These are phyloP conservation scores for Picus viridis DNA, from an alignment of 2,797 vertebrate genomes.

Conservation along the genomic window DNA sequence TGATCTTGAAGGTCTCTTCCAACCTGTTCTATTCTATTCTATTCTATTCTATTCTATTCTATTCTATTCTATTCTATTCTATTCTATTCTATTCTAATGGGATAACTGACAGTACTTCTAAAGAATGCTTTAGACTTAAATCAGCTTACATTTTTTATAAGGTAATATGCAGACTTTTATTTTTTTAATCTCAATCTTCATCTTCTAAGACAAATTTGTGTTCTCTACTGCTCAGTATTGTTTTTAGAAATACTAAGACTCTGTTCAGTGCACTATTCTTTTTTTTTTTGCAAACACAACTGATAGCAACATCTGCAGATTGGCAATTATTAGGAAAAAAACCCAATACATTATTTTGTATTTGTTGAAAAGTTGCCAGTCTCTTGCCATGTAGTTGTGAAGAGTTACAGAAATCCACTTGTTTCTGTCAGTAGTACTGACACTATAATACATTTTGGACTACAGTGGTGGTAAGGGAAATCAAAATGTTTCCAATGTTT, in stretches of 20 bases:
- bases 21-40: too few relatives aligned
- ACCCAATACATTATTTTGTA: too few relatives aligned
- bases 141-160: neutral
- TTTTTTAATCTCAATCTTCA: neutral
- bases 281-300: too few relatives aligned
- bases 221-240: neutral
- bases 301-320: too few relatives aligned
- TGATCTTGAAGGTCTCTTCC: too few relatives aligned
- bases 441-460: neutral
- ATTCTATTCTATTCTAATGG: neutral
- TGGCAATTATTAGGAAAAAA: too few relatives aligned
- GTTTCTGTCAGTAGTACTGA: neutral
- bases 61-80: too few relatives aligned
- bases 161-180: neutral
- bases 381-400: neutral
- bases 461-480: neutral
- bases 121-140: neutral
- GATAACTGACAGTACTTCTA: neutral
- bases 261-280: too few relatives aligned
- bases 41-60: too few relatives aligned
- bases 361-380: too few relatives aligned
- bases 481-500: neutral
- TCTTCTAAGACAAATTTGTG: neutral
- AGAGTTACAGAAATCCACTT: neutral
- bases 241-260: too few relatives aligned